A percentile compares a stretch with the other conserved stretches of the same genome.
Evolutionary conservation across 1,140 invertebrate genomes (phyloP).

Genomic region (Apolygus lucorum): DNA sequence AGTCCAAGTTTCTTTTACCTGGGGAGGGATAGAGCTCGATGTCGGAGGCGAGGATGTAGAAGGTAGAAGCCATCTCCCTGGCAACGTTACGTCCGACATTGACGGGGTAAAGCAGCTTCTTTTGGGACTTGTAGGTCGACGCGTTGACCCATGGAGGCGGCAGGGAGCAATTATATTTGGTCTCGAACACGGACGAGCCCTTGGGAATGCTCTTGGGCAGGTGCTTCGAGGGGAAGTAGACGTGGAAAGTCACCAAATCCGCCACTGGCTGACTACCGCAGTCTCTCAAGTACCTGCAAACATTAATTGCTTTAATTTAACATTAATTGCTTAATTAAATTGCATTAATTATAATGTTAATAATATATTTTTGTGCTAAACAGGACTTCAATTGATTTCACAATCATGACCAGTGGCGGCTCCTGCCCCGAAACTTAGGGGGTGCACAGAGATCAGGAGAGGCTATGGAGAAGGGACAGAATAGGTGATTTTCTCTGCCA

Average conservation of each 20-base stretch:
- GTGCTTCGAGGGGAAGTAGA: slow-evolving; percentile 77
- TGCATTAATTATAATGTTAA: too few relatives aligned
- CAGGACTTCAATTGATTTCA: too few relatives aligned
- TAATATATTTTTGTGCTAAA: too few relatives aligned
- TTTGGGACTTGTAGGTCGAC: slow-evolving; percentile 66
- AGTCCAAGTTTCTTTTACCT: too few relatives aligned
- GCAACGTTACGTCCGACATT: slow-evolving; percentile 82
- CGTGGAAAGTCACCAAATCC: slow-evolving; percentile 71
- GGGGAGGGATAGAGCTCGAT: slow-evolving; percentile 82
- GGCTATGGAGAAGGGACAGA: too few relatives aligned
- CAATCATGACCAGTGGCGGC: too few relatives aligned
- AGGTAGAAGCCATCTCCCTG: slow-evolving; percentile 66
- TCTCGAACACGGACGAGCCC: slow-evolving; percentile 50
- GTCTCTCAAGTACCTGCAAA: slow-evolving; percentile 44
- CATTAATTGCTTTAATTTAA: too few relatives aligned
- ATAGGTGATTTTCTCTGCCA: too few relatives aligned
- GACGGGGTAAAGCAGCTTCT: slow-evolving; percentile 74
- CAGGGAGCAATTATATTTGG: slow-evolving; percentile 57
- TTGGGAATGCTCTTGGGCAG: slow-evolving; percentile 67
- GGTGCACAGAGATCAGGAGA: too few relatives aligned
- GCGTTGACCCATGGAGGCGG: slow-evolving; percentile 60
- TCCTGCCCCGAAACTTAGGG: too few relatives aligned
- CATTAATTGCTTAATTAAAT: too few relatives aligned
- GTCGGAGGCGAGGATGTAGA: slow-evolving; percentile 77
- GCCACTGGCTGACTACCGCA: slow-evolving; percentile 53